phyloP scores from a whole-genome alignment of 2,888 invertebrate genomes.

The Parnassius apollo region DNA sequence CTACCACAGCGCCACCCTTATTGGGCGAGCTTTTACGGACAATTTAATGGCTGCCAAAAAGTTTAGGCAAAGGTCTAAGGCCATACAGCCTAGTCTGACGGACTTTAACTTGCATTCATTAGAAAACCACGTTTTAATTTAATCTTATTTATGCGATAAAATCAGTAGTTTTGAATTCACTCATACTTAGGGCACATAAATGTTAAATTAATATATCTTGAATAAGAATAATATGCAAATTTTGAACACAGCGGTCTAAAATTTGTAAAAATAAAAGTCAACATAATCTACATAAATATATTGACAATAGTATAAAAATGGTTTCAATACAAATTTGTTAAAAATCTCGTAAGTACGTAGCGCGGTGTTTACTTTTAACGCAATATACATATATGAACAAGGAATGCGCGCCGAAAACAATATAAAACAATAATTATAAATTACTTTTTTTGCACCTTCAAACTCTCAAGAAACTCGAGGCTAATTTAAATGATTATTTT shows the following conservation, averaged over 20 bases:
- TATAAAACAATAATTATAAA: conserved; percentile 4
- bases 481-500: background rate
- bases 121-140: too few species aligned
- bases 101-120: too few species aligned
- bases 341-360: conserved; percentile 23
- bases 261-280: conserved; percentile 1
- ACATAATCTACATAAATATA: background rate
- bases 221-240: too few species aligned
- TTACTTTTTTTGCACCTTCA: background rate
- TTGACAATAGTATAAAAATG: background rate
- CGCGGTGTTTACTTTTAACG: background rate
- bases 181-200: background rate
- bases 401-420: background rate
- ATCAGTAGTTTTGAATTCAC: background rate
- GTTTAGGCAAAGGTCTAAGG: too few species aligned
- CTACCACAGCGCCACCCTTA: too few species aligned
- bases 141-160: background rate
- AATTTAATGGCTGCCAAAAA: too few species aligned
- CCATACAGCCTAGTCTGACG: too few species aligned
- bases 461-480: background rate
- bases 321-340: background rate
- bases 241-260: background rate
- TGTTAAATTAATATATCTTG: too few species aligned
- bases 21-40: too few species aligned
- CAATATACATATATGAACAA: background rate